A percentile compares a stretch with the other conserved stretches of the same genome.
Conservation (phyloP, 2,888 invertebrate species). For the Tortricodes alternella region DNA sequence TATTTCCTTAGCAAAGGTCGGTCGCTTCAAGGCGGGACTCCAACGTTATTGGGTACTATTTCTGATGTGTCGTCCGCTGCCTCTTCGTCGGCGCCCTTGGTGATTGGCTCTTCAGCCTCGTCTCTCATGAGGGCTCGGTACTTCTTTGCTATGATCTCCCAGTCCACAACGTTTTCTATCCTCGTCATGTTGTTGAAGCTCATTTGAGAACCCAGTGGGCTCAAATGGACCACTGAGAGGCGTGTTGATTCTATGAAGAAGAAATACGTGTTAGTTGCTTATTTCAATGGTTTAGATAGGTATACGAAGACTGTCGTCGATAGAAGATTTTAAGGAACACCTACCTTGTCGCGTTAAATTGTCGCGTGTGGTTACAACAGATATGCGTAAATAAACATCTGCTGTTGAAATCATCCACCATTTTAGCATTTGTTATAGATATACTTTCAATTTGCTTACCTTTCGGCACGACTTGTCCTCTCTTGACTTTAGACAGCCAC, state of each 20-base stretch:
- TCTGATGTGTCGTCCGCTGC: conserved; percentile 73
- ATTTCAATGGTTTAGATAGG: neutral
- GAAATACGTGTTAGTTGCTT: neutral
- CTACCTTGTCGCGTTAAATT: too few relatives aligned
- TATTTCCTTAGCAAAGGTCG: neutral
- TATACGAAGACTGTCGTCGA: too few relatives aligned
- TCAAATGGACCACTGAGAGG: conserved; percentile 90
- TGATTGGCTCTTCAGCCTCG: conserved; percentile 64
- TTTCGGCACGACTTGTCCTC: conserved; percentile 91
- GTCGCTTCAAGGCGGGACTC: conserved; percentile 63
- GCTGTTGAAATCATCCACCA: neutral
- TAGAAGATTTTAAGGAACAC: too few relatives aligned
- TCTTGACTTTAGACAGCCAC: conserved; percentile 94
- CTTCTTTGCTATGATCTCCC: conserved; percentile 95
- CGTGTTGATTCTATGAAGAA: conserved; percentile 86
- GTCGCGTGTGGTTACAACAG: too few relatives aligned
- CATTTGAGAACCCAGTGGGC: conserved; percentile 92
- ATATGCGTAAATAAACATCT: too few relatives aligned
- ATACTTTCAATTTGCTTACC: conserved; percentile 51
- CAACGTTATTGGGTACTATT: conserved; percentile 68
- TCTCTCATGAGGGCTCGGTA: conserved; percentile 87
- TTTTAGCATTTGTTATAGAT: neutral
- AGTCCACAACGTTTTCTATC: conserved; percentile 95
- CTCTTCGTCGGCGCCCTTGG: conserved; percentile 64
- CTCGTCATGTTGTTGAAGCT: conserved; percentile 90